A percentile compares a stretch with the other conserved stretches of the same genome.
Conservation (phyloP, 2,113 vertebrate species). For the Gymnarchus niloticus region DNA sequence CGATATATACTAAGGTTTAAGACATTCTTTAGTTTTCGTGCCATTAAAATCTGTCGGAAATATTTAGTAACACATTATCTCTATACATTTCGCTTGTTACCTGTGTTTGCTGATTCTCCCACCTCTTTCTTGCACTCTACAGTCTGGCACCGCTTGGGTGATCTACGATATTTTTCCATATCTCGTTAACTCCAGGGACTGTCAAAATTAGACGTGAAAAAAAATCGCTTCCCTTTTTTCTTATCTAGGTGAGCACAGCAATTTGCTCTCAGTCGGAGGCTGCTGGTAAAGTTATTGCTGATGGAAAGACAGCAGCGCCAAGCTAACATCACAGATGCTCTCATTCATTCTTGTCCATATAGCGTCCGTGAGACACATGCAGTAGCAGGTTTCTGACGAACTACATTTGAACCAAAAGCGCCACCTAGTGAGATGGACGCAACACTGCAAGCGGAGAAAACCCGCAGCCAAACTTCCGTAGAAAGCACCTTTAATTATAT, state of each 20-base stretch:
- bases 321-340: neutral
- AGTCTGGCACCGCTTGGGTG: slow-evolving; percentile 64
- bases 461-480: neutral
- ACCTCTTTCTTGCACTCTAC: slow-evolving; percentile 67
- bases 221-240: neutral
- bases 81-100: slow-evolving; percentile 39
- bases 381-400: neutral
- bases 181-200: neutral
- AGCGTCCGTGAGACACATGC: neutral
- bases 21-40: neutral
- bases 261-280: slow-evolving; percentile 5
- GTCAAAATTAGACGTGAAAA: neutral
- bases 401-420: neutral
- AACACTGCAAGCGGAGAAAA: too few relatives aligned
- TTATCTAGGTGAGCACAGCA: neutral
- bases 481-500: neutral
- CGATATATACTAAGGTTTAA: neutral
- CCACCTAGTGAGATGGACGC: neutral
- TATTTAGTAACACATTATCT: neutral
- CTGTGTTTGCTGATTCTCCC: slow-evolving; percentile 50
- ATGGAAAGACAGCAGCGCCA: neutral
- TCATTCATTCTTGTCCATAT: neutral
- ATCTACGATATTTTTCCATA: slow-evolving; percentile 64
- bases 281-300: neutral
- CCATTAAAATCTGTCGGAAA: neutral